Percentiles rank a stretch among this genome's conserved stretches.
Conservation (phyloP, 1,140 invertebrate species). For the Drosophila grimshawi region DNA sequence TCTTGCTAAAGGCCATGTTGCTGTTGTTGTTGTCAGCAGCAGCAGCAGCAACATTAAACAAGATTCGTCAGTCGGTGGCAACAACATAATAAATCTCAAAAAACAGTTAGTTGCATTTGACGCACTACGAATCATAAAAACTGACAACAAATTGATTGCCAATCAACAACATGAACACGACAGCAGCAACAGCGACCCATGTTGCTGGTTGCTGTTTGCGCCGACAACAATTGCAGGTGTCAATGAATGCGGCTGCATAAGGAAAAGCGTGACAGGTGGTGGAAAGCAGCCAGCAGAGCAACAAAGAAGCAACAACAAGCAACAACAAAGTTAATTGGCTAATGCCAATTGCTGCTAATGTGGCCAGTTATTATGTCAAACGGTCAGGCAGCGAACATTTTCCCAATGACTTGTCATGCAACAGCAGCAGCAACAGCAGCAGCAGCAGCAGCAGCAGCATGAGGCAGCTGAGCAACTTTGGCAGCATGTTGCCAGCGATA, state of each 20-base stretch:
- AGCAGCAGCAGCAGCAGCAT: conserved; percentile 18
- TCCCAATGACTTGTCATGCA: conserved; percentile 55
- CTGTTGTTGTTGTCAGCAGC: conserved; percentile 45
- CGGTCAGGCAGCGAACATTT: conserved; percentile 69
- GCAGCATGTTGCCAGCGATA: conserved; percentile 34
- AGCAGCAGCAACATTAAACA: conserved; percentile 12
- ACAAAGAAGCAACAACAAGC: conserved; percentile 51
- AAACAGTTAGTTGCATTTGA: conserved; percentile 77
- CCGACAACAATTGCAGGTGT: conserved; percentile 74
- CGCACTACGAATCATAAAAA: conserved; percentile 83
- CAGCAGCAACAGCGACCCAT: conserved; percentile 53
- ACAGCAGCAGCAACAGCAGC: conserved; percentile 17
- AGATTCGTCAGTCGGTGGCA: conserved; percentile 50
- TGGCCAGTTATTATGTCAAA: conserved; percentile 83
- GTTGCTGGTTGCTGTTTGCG: conserved; percentile 4
- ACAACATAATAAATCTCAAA: conserved; percentile 63
- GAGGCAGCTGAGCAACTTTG: conserved; percentile 10
- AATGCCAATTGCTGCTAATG: conserved; percentile 81
- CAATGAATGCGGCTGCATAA: conserved; percentile 79
- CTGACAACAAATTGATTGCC: conserved; percentile 82
- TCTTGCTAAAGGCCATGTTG: conserved; percentile 29
- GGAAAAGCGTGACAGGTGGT: conserved; percentile 66
- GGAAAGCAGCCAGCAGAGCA: conserved; percentile 33
- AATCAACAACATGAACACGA: conserved; percentile 81
- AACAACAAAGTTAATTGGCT: conserved; percentile 78